Evolutionary conservation across 2,113 vertebrate species (phyloP).

Genomic region (Trochalopteron elliotii): DNA sequence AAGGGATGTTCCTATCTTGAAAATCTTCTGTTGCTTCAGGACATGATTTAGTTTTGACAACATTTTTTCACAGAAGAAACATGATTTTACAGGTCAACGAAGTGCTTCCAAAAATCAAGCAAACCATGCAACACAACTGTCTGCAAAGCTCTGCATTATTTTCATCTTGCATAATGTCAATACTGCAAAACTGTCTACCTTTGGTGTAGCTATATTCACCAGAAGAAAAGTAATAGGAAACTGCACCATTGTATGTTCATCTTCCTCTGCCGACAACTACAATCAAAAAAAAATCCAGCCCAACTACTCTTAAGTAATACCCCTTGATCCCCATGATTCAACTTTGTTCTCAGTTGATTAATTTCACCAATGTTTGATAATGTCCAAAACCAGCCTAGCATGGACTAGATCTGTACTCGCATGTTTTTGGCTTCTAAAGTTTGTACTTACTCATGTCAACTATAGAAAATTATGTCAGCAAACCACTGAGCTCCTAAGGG

Average conservation of each 20-base stretch:
- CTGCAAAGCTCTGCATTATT: background rate
- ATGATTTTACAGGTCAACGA: background rate
- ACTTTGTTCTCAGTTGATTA: background rate
- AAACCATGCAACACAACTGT: background rate
- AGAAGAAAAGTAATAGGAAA: background rate
- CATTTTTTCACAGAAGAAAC: background rate
- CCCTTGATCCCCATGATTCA: background rate
- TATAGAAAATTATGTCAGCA: background rate
- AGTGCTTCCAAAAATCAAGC: background rate
- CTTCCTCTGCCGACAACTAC: background rate
- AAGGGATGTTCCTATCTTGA: background rate
- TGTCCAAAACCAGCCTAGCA: background rate
- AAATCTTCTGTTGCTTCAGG: background rate
- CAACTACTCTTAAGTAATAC: background rate
- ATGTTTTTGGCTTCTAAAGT: background rate
- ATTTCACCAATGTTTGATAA: background rate
- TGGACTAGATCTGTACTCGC: background rate
- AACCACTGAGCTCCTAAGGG: background rate
- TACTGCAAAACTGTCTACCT: background rate
- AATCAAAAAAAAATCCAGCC: background rate
- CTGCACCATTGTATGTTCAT: background rate
- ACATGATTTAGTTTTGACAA: background rate
- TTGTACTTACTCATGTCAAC: background rate
- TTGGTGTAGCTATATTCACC: background rate
- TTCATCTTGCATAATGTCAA: background rate